Evolutionary conservation across 1,140 invertebrate genomes (phyloP).

Genomic region (Melitaea cinxia): DNA sequence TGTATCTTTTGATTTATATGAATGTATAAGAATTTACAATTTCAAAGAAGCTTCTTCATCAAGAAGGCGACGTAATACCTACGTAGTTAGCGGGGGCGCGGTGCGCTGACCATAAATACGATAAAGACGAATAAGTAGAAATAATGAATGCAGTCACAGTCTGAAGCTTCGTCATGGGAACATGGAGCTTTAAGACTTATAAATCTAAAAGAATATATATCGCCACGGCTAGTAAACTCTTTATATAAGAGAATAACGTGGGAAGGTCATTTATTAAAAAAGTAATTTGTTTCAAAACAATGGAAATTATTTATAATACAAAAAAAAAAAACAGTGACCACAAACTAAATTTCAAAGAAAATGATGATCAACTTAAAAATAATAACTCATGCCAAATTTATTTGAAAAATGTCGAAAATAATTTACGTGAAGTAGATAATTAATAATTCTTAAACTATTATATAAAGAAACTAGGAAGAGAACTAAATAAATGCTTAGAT

Average conservation of each 20-base stretch:
- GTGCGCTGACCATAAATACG: constrained; percentile 33
- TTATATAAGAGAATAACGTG: constrained; percentile 44
- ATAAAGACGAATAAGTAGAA: constrained; percentile 33
- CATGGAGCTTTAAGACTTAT: constrained; percentile 54
- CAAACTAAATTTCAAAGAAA: not conserved
- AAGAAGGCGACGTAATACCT: constrained; percentile 32
- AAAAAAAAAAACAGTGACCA: not conserved
- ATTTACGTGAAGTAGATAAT: no score
- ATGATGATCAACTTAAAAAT: not conserved
- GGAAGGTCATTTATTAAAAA: constrained; percentile 37
- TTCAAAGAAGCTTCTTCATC: constrained; percentile 31
- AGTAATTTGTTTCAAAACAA: constrained; percentile 10
- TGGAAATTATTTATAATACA: not conserved
- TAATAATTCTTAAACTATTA: no score
- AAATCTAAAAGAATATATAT: constrained; percentile 45
- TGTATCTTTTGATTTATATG: constrained; percentile 32
- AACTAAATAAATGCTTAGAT: no score
- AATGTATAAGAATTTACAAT: constrained; percentile 32
- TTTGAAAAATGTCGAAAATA: no score
- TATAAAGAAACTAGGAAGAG: no score
- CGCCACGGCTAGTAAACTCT: constrained; percentile 51
- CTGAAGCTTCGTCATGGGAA: constrained; percentile 72
- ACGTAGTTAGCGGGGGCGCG: constrained; percentile 32
- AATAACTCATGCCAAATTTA: no score
- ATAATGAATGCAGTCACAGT: constrained; percentile 56